Evolutionary conservation across 2,888 invertebrate species (phyloP).

Genomic region (Meloe dianella): DNA sequence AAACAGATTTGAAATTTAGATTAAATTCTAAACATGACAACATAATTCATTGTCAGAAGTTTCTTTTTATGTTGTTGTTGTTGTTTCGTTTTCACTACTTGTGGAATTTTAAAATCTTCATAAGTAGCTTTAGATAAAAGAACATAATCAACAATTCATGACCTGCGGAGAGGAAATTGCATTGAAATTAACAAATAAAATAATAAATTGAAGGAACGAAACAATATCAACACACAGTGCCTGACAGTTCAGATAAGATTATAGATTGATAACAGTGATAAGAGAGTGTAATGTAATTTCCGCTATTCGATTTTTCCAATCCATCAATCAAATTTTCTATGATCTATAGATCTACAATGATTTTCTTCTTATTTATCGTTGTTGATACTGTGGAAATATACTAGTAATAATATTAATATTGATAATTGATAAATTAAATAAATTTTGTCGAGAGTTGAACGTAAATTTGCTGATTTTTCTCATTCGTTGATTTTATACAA

Average conservation of each 20-base stretch:
- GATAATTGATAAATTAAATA: background rate
- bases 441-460: background rate
- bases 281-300: background rate
- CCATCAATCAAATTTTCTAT: background rate
- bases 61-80: background rate
- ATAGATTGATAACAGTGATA: conserved; percentile 10
- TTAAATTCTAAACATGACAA: conserved; percentile 16
- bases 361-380: background rate
- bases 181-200: conserved; percentile 6
- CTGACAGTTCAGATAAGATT: conserved; percentile 11
- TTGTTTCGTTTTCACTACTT: background rate
- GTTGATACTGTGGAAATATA: conserved; percentile 5
- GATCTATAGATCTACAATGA: background rate
- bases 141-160: background rate
- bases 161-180: background rate
- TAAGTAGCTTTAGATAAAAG: background rate
- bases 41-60: background rate
- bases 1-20: conserved; percentile 29
- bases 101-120: background rate
- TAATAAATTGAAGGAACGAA: background rate
- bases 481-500: background rate
- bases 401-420: too few species aligned
- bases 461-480: background rate
- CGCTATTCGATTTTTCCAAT: background rate
- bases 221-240: background rate